These are phyloP conservation scores for Drosophila pseudotakahashii DNA, from an alignment of 2,888 invertebrate genomes.

Conservation along the genomic window DNA sequence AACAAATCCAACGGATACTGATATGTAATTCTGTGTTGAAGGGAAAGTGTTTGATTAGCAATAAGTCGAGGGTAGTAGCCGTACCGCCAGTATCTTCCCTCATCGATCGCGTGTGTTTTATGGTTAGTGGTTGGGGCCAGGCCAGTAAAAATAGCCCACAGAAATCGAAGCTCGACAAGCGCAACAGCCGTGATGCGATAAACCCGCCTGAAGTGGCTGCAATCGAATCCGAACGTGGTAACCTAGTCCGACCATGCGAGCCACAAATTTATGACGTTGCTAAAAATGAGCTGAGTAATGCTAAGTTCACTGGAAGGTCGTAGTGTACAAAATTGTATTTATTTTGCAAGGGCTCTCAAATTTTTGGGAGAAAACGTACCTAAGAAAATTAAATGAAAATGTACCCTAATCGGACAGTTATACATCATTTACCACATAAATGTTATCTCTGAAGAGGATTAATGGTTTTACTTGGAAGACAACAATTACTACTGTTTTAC, in stretches of 20 bases:
- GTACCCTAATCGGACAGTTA: background rate
- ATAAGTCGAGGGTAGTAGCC: background rate
- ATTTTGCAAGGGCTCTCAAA: slow-evolving; percentile 4
- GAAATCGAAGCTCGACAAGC: slow-evolving; percentile 45
- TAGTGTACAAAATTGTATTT: background rate
- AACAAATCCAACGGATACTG: background rate
- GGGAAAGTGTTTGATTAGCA: slow-evolving; percentile 20
- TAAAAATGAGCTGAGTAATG: slow-evolving; percentile 15
- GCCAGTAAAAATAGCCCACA: slow-evolving; percentile 55
- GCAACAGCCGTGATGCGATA: slow-evolving; percentile 37
- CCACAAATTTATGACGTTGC: slow-evolving; percentile 25
- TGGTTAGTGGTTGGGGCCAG: slow-evolving; percentile 51
- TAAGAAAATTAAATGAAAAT: background rate
- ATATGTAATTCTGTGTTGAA: background rate
- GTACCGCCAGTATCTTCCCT: slow-evolving; percentile 8
- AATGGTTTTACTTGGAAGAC: background rate
- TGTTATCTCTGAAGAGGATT: background rate
- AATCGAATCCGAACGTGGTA: slow-evolving; percentile 33
- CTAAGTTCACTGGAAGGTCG: slow-evolving; percentile 23
- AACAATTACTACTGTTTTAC: background rate
- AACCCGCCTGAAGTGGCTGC: slow-evolving; percentile 21
- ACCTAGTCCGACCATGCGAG: background rate
- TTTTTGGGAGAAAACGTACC: background rate
- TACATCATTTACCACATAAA: no score
- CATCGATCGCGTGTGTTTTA: slow-evolving; percentile 56